These are phyloP conservation scores for Drosophila pallidifrons DNA, from an alignment of 1,140 invertebrate genomes.

Conservation along the genomic window DNA sequence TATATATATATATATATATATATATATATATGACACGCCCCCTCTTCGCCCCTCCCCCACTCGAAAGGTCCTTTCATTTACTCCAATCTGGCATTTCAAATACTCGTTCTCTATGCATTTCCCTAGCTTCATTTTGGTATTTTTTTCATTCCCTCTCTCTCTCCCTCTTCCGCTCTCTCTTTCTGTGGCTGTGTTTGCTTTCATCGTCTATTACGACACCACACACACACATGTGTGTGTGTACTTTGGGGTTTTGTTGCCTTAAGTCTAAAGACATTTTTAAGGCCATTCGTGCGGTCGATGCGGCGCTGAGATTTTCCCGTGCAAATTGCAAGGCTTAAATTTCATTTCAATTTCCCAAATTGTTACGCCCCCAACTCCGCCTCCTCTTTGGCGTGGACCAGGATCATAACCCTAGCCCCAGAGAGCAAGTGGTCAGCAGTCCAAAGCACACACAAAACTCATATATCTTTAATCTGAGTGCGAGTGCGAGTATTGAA, in stretches of 20 bases:
- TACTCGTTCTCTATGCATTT: conserved; percentile 46
- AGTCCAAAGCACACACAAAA: neutral
- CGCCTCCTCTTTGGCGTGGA: neutral
- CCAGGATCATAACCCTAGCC: conserved; percentile 18
- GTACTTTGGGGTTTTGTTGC: conserved; percentile 24
- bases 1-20: conserved; percentile 49
- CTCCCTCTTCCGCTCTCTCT: conserved; percentile 20
- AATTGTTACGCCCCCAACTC: conserved; percentile 53
- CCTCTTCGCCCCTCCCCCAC: too few species aligned
- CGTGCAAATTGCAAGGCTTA: conserved; percentile 78
- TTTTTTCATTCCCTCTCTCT: conserved; percentile 27
- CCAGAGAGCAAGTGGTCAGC: conserved; percentile 41
- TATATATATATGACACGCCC: conserved; percentile 55
- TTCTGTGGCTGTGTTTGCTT: conserved; percentile 60
- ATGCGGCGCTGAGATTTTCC: conserved; percentile 63
- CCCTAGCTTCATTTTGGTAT: conserved; percentile 54
- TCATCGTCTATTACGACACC: conserved; percentile 78
- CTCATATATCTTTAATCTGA: conserved; percentile 7
- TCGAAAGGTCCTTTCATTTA: conserved; percentile 37
- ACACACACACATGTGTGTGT: conserved; percentile 53
- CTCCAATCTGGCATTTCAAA: conserved; percentile 45
- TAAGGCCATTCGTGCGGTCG: conserved; percentile 71
- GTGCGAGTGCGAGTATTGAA: neutral
- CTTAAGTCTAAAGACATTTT: conserved; percentile 70
- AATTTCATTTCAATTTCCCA: conserved; percentile 79